phyloP scores from a whole-genome alignment of 2,797 vertebrate species.

The Cyclura pinguis region DNA sequence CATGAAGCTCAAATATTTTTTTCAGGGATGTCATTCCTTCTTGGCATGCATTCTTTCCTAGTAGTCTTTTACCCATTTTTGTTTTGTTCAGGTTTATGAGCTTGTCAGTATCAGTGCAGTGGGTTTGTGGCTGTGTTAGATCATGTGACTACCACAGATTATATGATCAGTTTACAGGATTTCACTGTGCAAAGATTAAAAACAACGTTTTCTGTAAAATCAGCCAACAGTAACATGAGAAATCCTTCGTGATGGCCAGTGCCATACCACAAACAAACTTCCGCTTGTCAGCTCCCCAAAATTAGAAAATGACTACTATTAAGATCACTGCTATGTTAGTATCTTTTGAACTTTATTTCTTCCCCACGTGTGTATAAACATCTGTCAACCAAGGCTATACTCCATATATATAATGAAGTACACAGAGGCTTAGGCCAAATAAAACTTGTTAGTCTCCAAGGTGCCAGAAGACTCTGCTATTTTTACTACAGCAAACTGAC shows the following conservation, averaged over 20 bases:
- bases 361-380: no score
- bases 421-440: no score
- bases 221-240: background rate
- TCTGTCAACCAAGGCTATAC: no score
- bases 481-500: no score
- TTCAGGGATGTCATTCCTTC: background rate
- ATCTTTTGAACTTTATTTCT: no score
- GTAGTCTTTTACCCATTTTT: background rate
- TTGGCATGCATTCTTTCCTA: background rate
- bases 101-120: background rate
- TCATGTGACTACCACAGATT: background rate
- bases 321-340: no score
- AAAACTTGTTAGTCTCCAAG: no score
- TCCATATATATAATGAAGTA: no score
- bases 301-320: no score
- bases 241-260: background rate
- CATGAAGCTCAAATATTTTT: conserved; percentile 1
- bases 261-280: background rate
- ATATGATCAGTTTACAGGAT: background rate
- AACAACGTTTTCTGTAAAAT: background rate
- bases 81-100: background rate
- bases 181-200: background rate
- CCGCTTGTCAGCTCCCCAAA: no score
- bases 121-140: background rate
- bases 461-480: no score